Percentiles rank a stretch among this genome's conserved stretches.
These are phyloP conservation scores for Fissipunctia ypsillon DNA, from an alignment of 2,888 invertebrate species.

Conservation along the genomic window DNA sequence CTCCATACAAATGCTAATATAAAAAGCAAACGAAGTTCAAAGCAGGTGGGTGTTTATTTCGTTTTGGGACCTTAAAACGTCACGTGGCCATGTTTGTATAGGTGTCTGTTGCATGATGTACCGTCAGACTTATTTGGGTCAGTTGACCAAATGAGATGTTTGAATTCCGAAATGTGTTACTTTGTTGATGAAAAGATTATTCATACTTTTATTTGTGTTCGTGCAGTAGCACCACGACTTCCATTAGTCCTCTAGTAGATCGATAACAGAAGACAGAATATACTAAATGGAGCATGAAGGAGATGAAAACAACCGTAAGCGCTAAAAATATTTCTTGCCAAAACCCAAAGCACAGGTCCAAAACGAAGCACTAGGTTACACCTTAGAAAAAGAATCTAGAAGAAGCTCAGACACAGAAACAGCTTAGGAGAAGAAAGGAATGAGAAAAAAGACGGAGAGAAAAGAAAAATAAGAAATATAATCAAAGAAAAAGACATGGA, in stretches of 20 bases:
- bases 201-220: constrained; percentile 25
- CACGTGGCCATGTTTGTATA: constrained; percentile 61
- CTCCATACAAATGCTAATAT: constrained; percentile 60
- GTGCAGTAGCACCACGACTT: constrained; percentile 20
- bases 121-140: constrained; percentile 52
- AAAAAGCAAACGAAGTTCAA: constrained; percentile 54
- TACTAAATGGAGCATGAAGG: too few relatives aligned
- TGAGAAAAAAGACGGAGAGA: too few relatives aligned
- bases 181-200: constrained; percentile 26
- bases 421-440: too few relatives aligned
- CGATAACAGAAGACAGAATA: too few relatives aligned
- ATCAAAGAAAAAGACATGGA: too few relatives aligned
- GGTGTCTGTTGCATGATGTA: constrained; percentile 45
- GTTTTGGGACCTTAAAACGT: constrained; percentile 47
- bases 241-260: not conserved
- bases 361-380: too few relatives aligned
- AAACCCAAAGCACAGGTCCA: too few relatives aligned
- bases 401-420: too few relatives aligned
- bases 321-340: too few relatives aligned
- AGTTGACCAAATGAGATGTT: constrained; percentile 45
- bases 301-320: too few relatives aligned
- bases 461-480: too few relatives aligned
- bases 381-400: too few relatives aligned
- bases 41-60: constrained; percentile 57
- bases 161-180: constrained; percentile 42